Conservation (phyloP, 2,888 invertebrate genomes). For the Volucella zonaria region DNA sequence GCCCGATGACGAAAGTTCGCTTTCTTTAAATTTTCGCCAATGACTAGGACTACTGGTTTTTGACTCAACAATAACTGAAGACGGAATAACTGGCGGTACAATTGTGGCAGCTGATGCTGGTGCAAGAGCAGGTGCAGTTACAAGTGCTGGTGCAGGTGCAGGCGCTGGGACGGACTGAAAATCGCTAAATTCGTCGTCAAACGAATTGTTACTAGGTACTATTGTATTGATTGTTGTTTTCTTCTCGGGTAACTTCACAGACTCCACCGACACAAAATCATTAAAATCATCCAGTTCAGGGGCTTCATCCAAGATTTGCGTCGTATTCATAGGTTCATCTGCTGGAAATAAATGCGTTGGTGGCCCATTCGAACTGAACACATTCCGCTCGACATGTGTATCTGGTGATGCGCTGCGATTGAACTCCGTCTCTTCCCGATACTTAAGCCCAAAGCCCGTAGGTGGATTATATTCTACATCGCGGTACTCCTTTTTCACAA, state of each 20-base stretch:
- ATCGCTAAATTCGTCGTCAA: slow-evolving; percentile 83
- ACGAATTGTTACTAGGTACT: slow-evolving; percentile 67
- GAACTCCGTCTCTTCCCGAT: slow-evolving; percentile 57
- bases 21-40: slow-evolving; percentile 68
- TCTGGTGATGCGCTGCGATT: slow-evolving; percentile 46
- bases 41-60: slow-evolving; percentile 60
- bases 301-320: slow-evolving; percentile 1
- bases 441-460: slow-evolving; percentile 77
- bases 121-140: too few species aligned
- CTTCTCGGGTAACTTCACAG: slow-evolving; percentile 28
- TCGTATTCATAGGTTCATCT: slow-evolving; percentile 23
- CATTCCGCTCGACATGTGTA: slow-evolving; percentile 7
- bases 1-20: slow-evolving; percentile 41
- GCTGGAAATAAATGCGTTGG: slow-evolving; percentile 4
- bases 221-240: slow-evolving; percentile 25
- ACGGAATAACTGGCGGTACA: slow-evolving; percentile 57
- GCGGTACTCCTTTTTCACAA: slow-evolving; percentile 82
- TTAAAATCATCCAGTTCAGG: slow-evolving; percentile 33
- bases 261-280: slow-evolving; percentile 33
- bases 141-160: slow-evolving; percentile 12
- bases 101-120: slow-evolving; percentile 43
- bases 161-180: slow-evolving; percentile 82
- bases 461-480: slow-evolving; percentile 82
- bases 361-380: slow-evolving; percentile 21
- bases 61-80: slow-evolving; percentile 42